A percentile compares a stretch with the other conserved stretches of the same genome.
Conservation (phyloP, 2,888 invertebrate species). For the Standfussiana lucernea region DNA sequence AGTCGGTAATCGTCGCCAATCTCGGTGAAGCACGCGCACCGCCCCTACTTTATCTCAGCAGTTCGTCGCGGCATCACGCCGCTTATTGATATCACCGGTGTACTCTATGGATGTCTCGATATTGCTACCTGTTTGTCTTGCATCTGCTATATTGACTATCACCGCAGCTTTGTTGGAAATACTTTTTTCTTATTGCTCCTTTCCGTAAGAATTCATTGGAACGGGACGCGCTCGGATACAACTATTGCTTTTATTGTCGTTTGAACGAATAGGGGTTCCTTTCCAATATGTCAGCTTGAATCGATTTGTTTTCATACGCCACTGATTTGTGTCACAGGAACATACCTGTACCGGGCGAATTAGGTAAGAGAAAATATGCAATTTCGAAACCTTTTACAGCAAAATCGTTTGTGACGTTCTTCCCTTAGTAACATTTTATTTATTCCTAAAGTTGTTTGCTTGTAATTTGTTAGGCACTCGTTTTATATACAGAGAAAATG, state of each 20-base stretch:
- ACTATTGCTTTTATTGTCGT: slow-evolving; percentile 79
- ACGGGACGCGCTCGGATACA: slow-evolving; percentile 73
- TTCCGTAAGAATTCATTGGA: slow-evolving; percentile 77
- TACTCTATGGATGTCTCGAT: slow-evolving; percentile 77
- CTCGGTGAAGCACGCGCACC: slow-evolving; percentile 77
- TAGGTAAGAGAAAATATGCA: slow-evolving; percentile 63
- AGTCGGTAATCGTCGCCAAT: slow-evolving; percentile 80
- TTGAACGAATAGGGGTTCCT: slow-evolving; percentile 69
- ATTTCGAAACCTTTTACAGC: slow-evolving; percentile 62
- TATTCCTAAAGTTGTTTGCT: slow-evolving; percentile 71
- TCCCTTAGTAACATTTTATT: slow-evolving; percentile 64
- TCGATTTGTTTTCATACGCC: slow-evolving; percentile 74
- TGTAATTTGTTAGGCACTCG: slow-evolving; percentile 70
- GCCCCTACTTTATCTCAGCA: slow-evolving; percentile 72
- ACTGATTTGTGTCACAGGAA: slow-evolving; percentile 69
- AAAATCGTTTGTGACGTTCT: slow-evolving; percentile 62
- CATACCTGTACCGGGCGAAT: slow-evolving; percentile 62
- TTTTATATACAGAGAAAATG: slow-evolving; percentile 71
- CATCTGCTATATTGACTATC: slow-evolving; percentile 80
- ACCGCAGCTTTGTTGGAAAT: slow-evolving; percentile 74
- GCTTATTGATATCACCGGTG: slow-evolving; percentile 81
- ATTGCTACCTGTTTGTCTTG: slow-evolving; percentile 86
- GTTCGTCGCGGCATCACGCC: slow-evolving; percentile 72
- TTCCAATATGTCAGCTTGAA: slow-evolving; percentile 74
- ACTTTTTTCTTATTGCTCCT: slow-evolving; percentile 80